Base-by-base conservation (phyloP, 2,113 vertebrate species). In the Aspiorhynchus laticeps region DNA sequence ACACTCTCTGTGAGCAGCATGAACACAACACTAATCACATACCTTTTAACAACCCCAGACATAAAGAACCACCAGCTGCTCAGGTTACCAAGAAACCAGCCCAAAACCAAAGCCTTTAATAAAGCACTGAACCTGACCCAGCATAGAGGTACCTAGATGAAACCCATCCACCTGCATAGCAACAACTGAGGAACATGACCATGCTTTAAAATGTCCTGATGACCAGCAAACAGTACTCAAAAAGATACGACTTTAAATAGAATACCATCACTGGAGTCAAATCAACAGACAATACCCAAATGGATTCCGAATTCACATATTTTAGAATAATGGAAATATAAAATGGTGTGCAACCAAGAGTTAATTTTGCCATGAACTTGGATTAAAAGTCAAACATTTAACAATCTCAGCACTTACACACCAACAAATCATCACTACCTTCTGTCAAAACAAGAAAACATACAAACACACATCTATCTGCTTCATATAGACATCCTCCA, bases 341-440 rank as follows among this genome's bases (percentile, higher is more conserved):
- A n/a, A 36, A 73, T 12, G 7, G 14, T 51, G 33, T 41, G 51
- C 19, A 59, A 41, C 33, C 36, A 77, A 46, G 26, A 80, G 69
- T 61, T 38, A 31, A 28, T 33, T 21, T 56, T 33, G 83, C 53
- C 14, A 46, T 76, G 61, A 75, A 56, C 83, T 43, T 43, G 56
- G 15, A 65, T 38, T 81, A 83, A 87, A 88, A 83, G 88, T 90
- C 87, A 91, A 82, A 59, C 76, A 89, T 83, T 88, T 79, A 77
- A 88, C 86, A 85, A 89, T 71, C 46, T 51, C n/a, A 87, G 0
- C 14, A 82, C 26, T 43, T 56, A 82, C 86, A 83, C n/a, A 19
- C 24, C 87, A 80, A 87, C 79, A 3, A 31, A 48, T 69, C 26
- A 85, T 82, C 10, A 38, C 9, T 24, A 38, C 19, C 21, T 21